phyloP scores from a whole-genome alignment of 37 sponge, comb jelly and placozoan species.

The Theonella swinhoei region DNA sequence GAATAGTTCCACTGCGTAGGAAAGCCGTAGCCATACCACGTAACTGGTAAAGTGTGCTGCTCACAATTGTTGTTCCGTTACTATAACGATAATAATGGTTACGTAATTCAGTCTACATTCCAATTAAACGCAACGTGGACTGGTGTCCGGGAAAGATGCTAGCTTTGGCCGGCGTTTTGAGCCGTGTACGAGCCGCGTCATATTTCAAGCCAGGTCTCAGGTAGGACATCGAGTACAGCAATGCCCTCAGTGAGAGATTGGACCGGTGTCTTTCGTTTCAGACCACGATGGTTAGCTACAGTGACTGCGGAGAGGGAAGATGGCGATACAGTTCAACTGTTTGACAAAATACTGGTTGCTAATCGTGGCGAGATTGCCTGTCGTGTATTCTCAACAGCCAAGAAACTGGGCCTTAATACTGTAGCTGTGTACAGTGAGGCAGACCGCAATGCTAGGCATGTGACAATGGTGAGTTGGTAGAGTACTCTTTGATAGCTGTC shows the following conservation, averaged over 20 bases:
- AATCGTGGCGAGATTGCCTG: constrained; percentile 99
- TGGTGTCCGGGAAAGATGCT: neutral
- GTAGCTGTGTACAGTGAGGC: constrained; percentile 98
- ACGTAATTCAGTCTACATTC: neutral
- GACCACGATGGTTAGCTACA: neutral
- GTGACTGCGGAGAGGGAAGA: neutral
- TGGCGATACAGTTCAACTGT: constrained; percentile 53
- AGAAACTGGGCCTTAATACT: constrained; percentile 72
- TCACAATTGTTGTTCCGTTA: neutral
- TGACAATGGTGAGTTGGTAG: constrained; percentile 60
- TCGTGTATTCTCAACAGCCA: constrained; percentile 89
- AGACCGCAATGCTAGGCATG: constrained; percentile 84
- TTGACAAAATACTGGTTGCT: constrained; percentile 93
- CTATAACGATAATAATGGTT: neutral
- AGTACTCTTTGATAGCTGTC: neutral
- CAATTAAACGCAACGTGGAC: neutral
- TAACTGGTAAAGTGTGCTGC: neutral
- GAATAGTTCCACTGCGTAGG: neutral
- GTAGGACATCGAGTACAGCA: neutral
- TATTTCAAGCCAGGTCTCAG: neutral
- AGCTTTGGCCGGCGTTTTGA: neutral
- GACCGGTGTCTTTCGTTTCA: neutral
- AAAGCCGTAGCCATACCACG: neutral
- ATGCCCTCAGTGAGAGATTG: no score
- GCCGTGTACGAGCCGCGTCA: neutral